Base-by-base conservation (phyloP, 2,888 invertebrate species). In the Cecidostiba fungosa region DNA sequence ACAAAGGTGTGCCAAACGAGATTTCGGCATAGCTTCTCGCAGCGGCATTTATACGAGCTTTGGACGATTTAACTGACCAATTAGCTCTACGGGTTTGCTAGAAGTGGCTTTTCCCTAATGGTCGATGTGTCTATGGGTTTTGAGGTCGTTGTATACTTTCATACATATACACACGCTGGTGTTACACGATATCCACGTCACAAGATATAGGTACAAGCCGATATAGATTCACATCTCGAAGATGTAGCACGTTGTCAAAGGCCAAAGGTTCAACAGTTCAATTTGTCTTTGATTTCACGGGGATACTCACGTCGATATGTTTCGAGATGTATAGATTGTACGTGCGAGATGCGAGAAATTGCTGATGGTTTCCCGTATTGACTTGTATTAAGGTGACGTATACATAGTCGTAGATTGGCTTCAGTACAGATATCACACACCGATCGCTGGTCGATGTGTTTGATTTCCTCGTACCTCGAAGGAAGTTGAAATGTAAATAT, bases 1-100 rank as follows among this genome's bases (percentile, higher is more conserved):
- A 47, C 47, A 50, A n/a, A 32, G 69, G 32, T 19, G 32, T n/a
- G 29, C 73, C 62, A 47, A 73, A 74, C 23, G 66, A 73, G 43
- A 82, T 74, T 74, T 79, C 70, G 70, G 32, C 36, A 36, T n/a
- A 70, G 70, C 70, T 29, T 26, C 26, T 43, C 69, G 29, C 23
- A 36, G 6, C 3, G 5, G 54, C 76, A 59, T 77, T 77, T 59
- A 77, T 62, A 62, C 77, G 59, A 36, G 36, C 77, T 54, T 54
- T 54, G 32, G 39, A n/a, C 62, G 74, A 76, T 82, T 82, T 76
- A 82, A 82, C 82, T 66, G 74, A 32, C 74, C 82, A 82, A 82
- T 81, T 82, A 82, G 47, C 62, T 43, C 16, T n/a, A 26, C 59
- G 32, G 43, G 10, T 47, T 43, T 19, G 77, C 32, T 47, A 50